Evolutionary conservation across 2,888 invertebrate species (phyloP).

Genomic region (Troides helena): DNA sequence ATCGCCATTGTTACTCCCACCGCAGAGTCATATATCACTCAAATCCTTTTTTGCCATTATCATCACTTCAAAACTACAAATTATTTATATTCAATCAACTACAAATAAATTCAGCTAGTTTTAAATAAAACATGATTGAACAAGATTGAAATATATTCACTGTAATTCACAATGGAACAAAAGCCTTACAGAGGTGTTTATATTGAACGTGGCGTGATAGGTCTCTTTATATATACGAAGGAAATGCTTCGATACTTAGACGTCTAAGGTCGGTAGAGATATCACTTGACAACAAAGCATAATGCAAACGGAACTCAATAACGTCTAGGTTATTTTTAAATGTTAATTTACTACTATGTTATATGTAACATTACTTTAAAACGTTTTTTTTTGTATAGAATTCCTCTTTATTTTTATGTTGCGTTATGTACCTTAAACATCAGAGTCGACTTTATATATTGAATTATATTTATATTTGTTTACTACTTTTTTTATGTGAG

Average conservation of each 20-base stretch:
- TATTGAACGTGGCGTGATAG: background rate
- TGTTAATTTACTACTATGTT: no score
- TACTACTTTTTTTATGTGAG: no score
- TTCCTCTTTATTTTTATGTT: no score
- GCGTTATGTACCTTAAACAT: no score
- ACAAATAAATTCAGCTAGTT: no score
- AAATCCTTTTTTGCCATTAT: slow-evolving; percentile 1
- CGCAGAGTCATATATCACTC: slow-evolving; percentile 32
- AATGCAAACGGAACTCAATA: background rate
- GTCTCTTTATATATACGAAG: background rate
- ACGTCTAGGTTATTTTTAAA: no score
- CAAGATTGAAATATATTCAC: background rate
- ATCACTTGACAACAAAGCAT: background rate
- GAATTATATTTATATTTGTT: no score
- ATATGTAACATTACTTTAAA: no score
- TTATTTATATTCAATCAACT: no score
- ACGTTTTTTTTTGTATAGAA: no score
- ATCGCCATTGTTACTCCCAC: slow-evolving; percentile 69
- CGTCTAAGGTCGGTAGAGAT: background rate
- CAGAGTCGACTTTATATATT: no score
- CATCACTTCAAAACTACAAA: background rate
- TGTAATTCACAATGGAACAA: background rate
- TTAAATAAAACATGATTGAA: no score
- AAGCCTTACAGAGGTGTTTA: background rate
- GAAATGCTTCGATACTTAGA: background rate